Conservation (phyloP, 1,140 invertebrate genomes). For the Microplitis mediator region DNA sequence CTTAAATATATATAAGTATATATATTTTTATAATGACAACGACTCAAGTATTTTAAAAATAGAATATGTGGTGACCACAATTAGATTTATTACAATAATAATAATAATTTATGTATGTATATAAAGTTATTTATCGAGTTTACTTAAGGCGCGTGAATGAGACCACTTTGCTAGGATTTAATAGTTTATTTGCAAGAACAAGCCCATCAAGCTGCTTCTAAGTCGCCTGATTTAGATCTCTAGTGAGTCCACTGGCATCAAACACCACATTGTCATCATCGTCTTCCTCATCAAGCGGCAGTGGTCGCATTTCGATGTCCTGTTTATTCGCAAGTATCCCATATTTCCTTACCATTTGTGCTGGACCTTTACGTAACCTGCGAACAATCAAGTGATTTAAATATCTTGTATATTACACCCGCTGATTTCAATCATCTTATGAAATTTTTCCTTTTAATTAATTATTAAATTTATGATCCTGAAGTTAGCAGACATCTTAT, state of each 20-base stretch:
- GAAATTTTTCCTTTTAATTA: too few relatives aligned
- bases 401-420: neutral
- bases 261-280: slow-evolving; percentile 66
- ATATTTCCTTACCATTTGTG: slow-evolving; percentile 64
- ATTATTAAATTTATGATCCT: too few relatives aligned
- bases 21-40: slow-evolving; percentile 18
- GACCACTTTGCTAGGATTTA: slow-evolving; percentile 36
- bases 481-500: too few relatives aligned
- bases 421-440: slow-evolving; percentile 22
- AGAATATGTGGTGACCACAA: neutral
- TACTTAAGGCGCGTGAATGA: too few relatives aligned
- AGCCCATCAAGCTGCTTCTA: slow-evolving; percentile 25
- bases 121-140: neutral
- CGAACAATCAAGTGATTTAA: slow-evolving; percentile 24
- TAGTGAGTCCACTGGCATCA: slow-evolving; percentile 55
- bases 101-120: neutral
- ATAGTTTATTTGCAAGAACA: slow-evolving; percentile 28
- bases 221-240: neutral
- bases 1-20: neutral
- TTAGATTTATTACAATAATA: neutral
- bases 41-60: slow-evolving; percentile 11
- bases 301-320: slow-evolving; percentile 67
- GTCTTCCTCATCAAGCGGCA: slow-evolving; percentile 66
- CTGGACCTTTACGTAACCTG: slow-evolving; percentile 49
- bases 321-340: slow-evolving; percentile 63